Base-by-base conservation (phyloP, 2,888 invertebrate species). In the Meta bourneti region DNA sequence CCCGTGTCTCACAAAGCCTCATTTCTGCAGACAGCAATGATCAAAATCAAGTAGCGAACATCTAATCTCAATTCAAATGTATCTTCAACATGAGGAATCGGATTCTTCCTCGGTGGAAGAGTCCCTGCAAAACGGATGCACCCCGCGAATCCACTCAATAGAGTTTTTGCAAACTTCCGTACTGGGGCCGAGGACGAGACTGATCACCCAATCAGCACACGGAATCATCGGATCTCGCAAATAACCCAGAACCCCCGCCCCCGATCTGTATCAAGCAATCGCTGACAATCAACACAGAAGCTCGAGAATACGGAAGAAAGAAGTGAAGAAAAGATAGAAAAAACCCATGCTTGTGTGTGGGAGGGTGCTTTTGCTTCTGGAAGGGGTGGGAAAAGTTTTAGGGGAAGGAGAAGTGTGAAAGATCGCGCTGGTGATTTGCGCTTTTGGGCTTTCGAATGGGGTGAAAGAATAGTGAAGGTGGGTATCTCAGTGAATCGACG, bases 141-240 rank as follows among this genome's bases (percentile, higher is more conserved):
- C 7, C 61, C 61, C 61, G 74, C n/a, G 54, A 69, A 69, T 69
- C 61, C 7, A n/a, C 34, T 74, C 83, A 71, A 82, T 82, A 84
- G 74, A 72, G 54, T 84, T 74, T 54, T 34, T 52, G 71, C 83
- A 11, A 16, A 61, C 5, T 61, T 61, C 9, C 61, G 13, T 6
- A 11, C 61, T 5, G 16, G 48, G n/a, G 69, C 85, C 16, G 34
- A 34, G 34, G 34, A 34, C 34, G 79, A 79, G 71, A 79, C 79
- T 79, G 87, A 87, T 87, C 49, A 79, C 71, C 87, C 87, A 87
- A 87, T 87, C 87, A 87, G 87, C 71, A 20, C 51, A 20, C 51
- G 54, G 87, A 87, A 87, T 85, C 85, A 77, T 85, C 61, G 34
- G 85, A 85, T 87, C 79, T 79, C 71, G 52, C 79, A 72, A 87